A percentile compares a stretch with the other conserved stretches of the same genome.
Conservation (phyloP, 2,797 vertebrate species). For the Melanotaenia boesemani region DNA sequence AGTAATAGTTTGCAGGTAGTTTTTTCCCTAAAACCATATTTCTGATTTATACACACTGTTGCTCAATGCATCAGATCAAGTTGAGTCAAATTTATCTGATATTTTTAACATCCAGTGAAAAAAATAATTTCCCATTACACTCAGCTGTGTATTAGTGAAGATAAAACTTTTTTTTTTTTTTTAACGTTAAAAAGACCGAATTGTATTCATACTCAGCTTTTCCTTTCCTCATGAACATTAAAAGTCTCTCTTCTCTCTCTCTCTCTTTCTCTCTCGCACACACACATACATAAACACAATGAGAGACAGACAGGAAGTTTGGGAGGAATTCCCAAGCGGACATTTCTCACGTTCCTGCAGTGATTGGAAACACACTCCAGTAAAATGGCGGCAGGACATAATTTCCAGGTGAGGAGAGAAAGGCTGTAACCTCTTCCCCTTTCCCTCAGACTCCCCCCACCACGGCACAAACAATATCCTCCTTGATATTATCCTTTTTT, state of each 20-base stretch:
- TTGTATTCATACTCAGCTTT: neutral
- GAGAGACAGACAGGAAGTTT: conserved; percentile 75
- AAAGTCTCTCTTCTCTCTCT: no score
- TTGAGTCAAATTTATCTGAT: no score
- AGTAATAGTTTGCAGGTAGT: no score
- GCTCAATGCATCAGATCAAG: no score
- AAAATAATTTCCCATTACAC: neutral
- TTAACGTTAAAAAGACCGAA: no score
- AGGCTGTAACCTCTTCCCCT: conserved; percentile 86
- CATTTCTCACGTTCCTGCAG: conserved; percentile 91
- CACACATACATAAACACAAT: conserved; percentile 13
- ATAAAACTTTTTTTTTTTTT: neutral
- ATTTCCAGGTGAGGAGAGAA: conserved; percentile 99
- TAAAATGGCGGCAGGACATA: conserved; percentile 88
- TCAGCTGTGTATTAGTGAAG: neutral
- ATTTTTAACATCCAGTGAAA: no score
- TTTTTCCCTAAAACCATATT: no score
- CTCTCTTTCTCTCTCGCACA: neutral
- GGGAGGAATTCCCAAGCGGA: conserved; percentile 82
- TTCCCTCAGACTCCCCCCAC: conserved; percentile 72
- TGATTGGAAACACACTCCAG: conserved; percentile 87
- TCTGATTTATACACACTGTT: no score
- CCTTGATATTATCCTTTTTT: conserved; percentile 79
- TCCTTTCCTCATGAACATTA: neutral
- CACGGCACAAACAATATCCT: conserved; percentile 79